A percentile compares a stretch with the other conserved stretches of the same genome.
These are phyloP conservation scores for Burhinus bistriatus DNA, from an alignment of 2,113 vertebrate genomes.

Conservation along the genomic window DNA sequence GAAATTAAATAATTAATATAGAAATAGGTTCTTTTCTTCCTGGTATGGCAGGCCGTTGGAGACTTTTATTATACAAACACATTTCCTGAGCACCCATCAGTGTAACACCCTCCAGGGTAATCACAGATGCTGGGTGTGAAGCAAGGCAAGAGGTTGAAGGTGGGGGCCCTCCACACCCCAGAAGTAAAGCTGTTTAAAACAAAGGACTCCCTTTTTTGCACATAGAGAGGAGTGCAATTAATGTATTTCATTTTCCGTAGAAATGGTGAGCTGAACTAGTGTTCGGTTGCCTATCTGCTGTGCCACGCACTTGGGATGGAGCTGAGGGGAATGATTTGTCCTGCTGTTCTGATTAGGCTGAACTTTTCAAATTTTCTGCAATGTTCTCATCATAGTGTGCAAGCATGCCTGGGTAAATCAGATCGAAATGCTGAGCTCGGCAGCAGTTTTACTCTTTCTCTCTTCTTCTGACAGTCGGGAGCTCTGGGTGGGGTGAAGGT, in stretches of 20 bases:
- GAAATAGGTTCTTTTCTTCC: slow-evolving; percentile 22
- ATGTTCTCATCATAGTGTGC: accelerated
- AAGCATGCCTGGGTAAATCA: not conserved
- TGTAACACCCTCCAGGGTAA: not conserved
- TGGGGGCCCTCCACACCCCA: not conserved
- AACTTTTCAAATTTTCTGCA: not conserved
- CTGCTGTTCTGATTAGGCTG: not conserved
- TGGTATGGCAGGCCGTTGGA: not conserved
- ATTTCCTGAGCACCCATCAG: not conserved
- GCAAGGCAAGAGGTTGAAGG: not conserved
- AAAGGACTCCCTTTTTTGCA: not conserved
- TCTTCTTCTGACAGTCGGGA: not conserved
- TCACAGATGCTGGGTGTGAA: not conserved
- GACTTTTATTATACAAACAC: not conserved
- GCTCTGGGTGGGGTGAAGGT: not conserved
- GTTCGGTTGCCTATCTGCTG: accelerated
- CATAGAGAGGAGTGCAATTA: not conserved
- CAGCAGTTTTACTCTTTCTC: not conserved
- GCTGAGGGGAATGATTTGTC: not conserved
- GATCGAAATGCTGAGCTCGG: not conserved
- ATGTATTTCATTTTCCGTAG: not conserved
- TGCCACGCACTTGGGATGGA: not conserved
- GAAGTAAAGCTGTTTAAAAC: not conserved
- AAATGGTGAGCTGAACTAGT: not conserved
- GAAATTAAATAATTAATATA: slow-evolving; percentile 24